Evolutionary conservation across 1,140 invertebrate genomes (phyloP).

Genomic region (Philaenus spumarius): DNA sequence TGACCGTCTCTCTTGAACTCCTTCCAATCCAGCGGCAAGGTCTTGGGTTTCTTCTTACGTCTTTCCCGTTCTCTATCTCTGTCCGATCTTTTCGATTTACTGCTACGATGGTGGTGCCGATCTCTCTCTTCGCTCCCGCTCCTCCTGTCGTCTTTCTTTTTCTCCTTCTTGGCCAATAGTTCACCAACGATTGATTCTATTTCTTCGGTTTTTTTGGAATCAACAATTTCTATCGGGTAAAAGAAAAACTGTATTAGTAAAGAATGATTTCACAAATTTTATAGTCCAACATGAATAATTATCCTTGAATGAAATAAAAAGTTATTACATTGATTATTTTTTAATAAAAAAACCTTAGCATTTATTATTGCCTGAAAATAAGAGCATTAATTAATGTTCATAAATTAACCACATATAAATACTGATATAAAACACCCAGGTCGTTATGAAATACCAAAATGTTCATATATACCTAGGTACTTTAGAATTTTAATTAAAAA

Average conservation of each 20-base stretch:
- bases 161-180: conserved; percentile 8
- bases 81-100: conserved; percentile 13
- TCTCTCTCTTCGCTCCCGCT: conserved; percentile 10
- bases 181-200: conserved; percentile 8
- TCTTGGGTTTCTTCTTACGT: conserved; percentile 13
- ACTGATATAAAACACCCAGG: too few species aligned
- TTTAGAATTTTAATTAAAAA: too few species aligned
- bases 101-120: background rate
- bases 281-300: too few species aligned
- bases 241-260: background rate
- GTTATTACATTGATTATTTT: too few species aligned
- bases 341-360: too few species aligned
- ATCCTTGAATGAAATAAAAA: too few species aligned
- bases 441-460: too few species aligned
- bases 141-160: conserved; percentile 6
- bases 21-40: conserved; percentile 19
- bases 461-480: too few species aligned
- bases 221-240: background rate
- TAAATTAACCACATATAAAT: too few species aligned
- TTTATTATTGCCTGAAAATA: too few species aligned
- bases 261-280: too few species aligned
- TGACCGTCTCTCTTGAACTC: conserved; percentile 23
- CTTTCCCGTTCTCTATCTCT: background rate
- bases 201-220: conserved; percentile 8
- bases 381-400: too few species aligned